These are phyloP conservation scores for Ispidina picta DNA, from an alignment of 2,797 vertebrate genomes.

Conservation along the genomic window DNA sequence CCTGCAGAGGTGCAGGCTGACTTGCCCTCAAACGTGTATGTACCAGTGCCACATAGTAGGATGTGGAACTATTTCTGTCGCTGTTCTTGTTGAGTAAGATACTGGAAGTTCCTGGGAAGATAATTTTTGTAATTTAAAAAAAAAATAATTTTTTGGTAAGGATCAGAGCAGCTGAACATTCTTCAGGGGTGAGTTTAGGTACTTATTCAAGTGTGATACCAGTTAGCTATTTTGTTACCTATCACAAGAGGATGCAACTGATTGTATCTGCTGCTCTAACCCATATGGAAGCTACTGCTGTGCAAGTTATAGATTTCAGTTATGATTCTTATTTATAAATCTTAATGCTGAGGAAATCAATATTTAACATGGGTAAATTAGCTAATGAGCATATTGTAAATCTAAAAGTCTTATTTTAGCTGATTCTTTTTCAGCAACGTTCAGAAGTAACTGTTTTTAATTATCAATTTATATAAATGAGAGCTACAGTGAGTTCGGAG, in stretches of 20 bases:
- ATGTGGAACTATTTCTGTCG: neutral
- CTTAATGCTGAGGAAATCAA: neutral
- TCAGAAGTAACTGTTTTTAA: neutral
- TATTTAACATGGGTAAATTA: neutral
- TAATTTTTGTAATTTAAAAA: no score
- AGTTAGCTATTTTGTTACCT: neutral
- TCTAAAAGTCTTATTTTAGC: neutral
- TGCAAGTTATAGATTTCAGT: neutral
- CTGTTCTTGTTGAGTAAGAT: neutral
- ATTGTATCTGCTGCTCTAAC: neutral
- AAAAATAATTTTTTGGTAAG: no score
- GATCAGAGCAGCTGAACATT: neutral
- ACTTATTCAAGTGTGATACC: neutral
- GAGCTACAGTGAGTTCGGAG: neutral
- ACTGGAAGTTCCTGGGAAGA: neutral
- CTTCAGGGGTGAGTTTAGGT: neutral
- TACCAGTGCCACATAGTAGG: neutral
- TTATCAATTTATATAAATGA: neutral
- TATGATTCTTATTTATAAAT: neutral
- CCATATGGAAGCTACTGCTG: neutral
- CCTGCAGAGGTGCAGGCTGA: neutral
- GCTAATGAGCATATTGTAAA: neutral
- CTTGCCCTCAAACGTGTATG: neutral
- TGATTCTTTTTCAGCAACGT: neutral
- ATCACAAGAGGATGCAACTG: neutral